phyloP scores from a whole-genome alignment of 2,797 vertebrate species.

The Poecilia picta region DNA sequence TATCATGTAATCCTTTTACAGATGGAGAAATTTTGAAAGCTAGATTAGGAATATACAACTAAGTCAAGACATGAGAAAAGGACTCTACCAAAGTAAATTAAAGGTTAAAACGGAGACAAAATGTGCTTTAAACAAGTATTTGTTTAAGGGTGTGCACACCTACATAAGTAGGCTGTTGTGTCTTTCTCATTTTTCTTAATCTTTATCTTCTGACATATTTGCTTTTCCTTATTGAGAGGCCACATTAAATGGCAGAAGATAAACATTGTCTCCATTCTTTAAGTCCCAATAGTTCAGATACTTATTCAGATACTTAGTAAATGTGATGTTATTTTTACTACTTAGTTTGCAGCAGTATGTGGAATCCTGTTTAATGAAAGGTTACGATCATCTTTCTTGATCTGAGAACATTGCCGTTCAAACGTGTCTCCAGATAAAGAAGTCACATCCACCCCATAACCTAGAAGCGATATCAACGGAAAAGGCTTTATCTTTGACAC shows the following conservation, averaged over 20 bases:
- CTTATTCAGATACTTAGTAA: neutral
- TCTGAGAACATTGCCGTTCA: fast-evolving
- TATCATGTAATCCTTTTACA: neutral
- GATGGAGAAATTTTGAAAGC: neutral
- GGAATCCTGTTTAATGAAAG: neutral
- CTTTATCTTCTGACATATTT: neutral
- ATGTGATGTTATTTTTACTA: neutral
- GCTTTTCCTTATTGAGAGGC: neutral
- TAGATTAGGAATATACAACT: neutral
- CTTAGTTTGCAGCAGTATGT: neutral
- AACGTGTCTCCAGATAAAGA: neutral
- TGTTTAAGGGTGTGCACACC: neutral
- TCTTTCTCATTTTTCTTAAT: neutral
- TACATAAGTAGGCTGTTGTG: neutral
- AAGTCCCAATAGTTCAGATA: neutral
- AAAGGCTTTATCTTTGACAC: neutral
- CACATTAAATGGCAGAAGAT: neutral
- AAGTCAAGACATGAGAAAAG: neutral
- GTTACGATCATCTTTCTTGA: neutral
- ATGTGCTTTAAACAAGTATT: neutral
- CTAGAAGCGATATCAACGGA: neutral
- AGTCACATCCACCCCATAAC: too few relatives aligned
- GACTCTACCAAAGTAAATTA: neutral
- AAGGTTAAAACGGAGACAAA: neutral
- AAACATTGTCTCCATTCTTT: neutral